These are phyloP conservation scores for Salminus brasiliensis DNA, from an alignment of 2,113 vertebrate genomes.

Conservation along the genomic window DNA sequence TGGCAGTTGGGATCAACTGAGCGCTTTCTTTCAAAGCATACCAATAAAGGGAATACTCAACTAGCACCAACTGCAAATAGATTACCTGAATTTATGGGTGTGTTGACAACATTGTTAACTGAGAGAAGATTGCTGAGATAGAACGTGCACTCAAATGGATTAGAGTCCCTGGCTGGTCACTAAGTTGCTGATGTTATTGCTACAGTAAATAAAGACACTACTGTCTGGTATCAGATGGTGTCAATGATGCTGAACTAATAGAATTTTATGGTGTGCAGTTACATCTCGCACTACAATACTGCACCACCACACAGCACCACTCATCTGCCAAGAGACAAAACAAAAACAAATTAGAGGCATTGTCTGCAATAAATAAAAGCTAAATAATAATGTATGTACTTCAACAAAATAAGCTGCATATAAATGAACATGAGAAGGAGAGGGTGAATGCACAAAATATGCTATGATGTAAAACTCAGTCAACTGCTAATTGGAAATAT, in stretches of 20 bases:
- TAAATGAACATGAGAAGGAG: too few relatives aligned
- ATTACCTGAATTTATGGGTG: neutral
- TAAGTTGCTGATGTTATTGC: slow-evolving; percentile 42
- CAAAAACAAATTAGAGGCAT: neutral
- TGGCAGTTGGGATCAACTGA: neutral
- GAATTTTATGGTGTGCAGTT: slow-evolving; percentile 1
- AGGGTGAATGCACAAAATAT: too few relatives aligned
- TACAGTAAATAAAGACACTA: slow-evolving; percentile 40
- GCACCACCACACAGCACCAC: too few relatives aligned
- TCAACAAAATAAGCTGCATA: too few relatives aligned
- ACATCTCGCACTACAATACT: neutral
- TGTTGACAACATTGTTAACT: neutral
- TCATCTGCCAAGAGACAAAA: neutral
- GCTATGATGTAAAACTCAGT: too few relatives aligned
- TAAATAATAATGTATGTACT: neutral
- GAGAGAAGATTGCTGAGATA: neutral
- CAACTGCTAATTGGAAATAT: too few relatives aligned
- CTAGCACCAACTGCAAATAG: neutral
- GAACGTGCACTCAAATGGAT: slow-evolving; percentile 47
- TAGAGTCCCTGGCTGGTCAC: slow-evolving; percentile 13
- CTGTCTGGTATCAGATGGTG: neutral
- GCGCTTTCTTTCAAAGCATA: neutral
- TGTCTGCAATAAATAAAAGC: too few relatives aligned
- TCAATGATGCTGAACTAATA: slow-evolving; percentile 44
- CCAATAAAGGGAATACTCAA: neutral